Base-by-base conservation (phyloP, 2,888 invertebrate species). In the Euspilapteryx auroguttella region DNA sequence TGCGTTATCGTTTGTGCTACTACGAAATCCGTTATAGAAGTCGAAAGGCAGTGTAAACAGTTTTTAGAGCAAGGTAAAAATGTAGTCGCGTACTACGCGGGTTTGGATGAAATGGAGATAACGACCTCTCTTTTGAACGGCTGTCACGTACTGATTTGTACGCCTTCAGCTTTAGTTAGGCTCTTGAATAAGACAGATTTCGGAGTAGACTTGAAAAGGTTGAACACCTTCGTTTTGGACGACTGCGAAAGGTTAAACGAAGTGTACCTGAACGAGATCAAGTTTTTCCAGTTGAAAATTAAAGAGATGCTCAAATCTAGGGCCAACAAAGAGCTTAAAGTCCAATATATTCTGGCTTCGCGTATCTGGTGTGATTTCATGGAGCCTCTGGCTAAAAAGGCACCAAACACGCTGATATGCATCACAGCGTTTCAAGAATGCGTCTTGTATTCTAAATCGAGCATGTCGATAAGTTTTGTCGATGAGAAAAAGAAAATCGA, bases 351-450 rank as follows among this genome's bases (percentile, higher is more conserved):
- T 1, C 52, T 81, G 0, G 77, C 80, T 2, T 79, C 84, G 1
- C 69, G 81, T 28, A 62, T 79, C 26, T 91, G 89, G 89, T 83
- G 81, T 17, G 46, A 62, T 10, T 52, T 69, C 8, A 57, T 89
- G 41, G 66, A 78, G 25, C 55, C 69, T 1, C 64, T 89, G 14
- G 65, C 79, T 1, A 65, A 62, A 22, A 66, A 61, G 24, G 73
- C 83, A 10, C 63, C 75, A 0, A 76, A 81, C 41, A 82, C 87
- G 0, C 63, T 84, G 1, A 57, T 89, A 3, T 82, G 85, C 31
- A 84, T 91, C 30, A 81, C 83, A 0, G 84, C 87, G 12, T 82
- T 82, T 39, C 76, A 87, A 38, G 90, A 91, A 58, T 87, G 87
- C 25, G 81, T 87, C 0, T 59, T 89, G 9, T 90, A 86, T 55